These are phyloP conservation scores for Tetramorium bicarinatum DNA, from an alignment of 2,888 invertebrate genomes.

Conservation along the genomic window DNA sequence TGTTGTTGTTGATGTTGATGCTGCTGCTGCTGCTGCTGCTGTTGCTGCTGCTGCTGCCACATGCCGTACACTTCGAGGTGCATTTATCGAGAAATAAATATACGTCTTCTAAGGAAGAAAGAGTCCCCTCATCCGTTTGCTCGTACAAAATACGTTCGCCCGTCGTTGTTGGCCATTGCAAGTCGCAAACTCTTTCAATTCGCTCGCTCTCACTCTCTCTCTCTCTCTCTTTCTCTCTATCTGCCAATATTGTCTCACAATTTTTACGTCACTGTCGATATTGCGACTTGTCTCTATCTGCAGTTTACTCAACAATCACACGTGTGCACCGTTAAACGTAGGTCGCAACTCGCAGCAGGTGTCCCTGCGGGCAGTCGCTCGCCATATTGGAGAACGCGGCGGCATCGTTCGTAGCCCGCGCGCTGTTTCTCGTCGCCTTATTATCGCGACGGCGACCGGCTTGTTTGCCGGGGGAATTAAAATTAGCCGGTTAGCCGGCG, in stretches of 20 bases:
- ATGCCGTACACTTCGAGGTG: conserved; percentile 53
- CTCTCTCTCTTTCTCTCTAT: neutral
- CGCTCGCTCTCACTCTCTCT: neutral
- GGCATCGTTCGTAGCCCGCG: neutral
- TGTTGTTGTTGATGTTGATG: conserved; percentile 70
- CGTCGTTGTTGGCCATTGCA: neutral
- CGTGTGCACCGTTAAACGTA: neutral
- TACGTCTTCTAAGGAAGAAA: neutral
- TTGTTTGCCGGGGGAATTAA: conserved; percentile 75
- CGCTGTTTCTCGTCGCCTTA: conserved; percentile 53
- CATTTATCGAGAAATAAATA: neutral
- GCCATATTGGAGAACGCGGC: conserved; percentile 62
- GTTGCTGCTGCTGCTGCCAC: conserved; percentile 75
- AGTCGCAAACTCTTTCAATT: neutral
- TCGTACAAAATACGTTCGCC: neutral
- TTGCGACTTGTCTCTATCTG: neutral
- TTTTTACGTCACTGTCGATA: neutral
- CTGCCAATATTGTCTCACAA: neutral
- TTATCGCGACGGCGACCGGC: conserved; percentile 68
- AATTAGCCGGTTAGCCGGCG: conserved; percentile 70
- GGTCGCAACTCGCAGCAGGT: conserved; percentile 2
- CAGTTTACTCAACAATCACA: conserved; percentile 23
- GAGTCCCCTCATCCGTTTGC: neutral
- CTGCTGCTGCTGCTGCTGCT: conserved; percentile 70
- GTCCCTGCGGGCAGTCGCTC: conserved; percentile 55